These are phyloP conservation scores for Aspidoscelis tigris DNA, from an alignment of 2,113 vertebrate genomes.

Conservation along the genomic window DNA sequence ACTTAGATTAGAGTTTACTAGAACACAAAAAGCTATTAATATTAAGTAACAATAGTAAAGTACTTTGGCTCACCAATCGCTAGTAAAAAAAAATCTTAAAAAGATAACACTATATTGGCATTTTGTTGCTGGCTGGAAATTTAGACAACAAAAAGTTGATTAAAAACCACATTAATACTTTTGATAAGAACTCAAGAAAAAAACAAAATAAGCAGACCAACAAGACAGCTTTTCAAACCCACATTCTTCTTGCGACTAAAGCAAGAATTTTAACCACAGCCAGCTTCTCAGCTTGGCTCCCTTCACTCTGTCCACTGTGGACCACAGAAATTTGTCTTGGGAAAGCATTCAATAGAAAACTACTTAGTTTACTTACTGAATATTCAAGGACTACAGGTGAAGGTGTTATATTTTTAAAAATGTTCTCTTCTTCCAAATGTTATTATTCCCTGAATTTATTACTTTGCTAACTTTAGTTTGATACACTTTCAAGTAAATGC, in stretches of 20 bases:
- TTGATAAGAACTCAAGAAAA: not conserved
- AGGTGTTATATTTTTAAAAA: not conserved
- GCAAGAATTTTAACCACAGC: too few species aligned
- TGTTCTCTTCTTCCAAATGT: not conserved
- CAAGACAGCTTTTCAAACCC: not conserved
- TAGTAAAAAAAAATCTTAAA: not conserved
- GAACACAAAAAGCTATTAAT: too few species aligned
- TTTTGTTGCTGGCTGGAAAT: not conserved
- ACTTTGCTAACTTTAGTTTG: not conserved
- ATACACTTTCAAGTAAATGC: not conserved
- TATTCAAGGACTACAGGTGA: not conserved
- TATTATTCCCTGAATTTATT: not conserved
- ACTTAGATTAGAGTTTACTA: too few species aligned
- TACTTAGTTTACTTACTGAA: not conserved
- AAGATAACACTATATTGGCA: not conserved
- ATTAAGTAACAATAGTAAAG: too few species aligned
- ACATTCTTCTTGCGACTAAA: not conserved
- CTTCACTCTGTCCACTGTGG: not conserved
- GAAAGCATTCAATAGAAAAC: not conserved
- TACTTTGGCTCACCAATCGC: not conserved
- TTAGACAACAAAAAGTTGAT: not conserved
- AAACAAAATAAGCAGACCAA: not conserved
- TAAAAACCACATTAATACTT: not conserved
- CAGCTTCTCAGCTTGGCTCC: not conserved
- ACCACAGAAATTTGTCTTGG: not conserved